Conservation (phyloP, 2,888 invertebrate species). For the Darwinula stevensoni region DNA sequence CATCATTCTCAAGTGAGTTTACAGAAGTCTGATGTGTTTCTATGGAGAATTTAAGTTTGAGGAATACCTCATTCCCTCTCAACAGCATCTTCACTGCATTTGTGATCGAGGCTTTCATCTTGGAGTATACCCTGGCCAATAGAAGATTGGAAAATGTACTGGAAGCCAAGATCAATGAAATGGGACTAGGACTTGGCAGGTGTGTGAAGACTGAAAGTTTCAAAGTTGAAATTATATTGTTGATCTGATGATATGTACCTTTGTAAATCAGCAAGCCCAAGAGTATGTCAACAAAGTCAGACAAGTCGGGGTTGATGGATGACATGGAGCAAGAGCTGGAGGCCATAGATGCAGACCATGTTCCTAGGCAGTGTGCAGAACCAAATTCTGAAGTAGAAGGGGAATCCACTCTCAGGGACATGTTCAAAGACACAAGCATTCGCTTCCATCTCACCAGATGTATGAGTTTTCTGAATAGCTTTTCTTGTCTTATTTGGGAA, state of each 20-base stretch:
- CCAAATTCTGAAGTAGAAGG: constrained; percentile 4
- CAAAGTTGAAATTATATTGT: too few relatives aligned
- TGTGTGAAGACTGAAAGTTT: too few relatives aligned
- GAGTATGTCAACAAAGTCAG: too few relatives aligned
- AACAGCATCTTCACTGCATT: constrained; percentile 21
- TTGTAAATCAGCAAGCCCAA: too few relatives aligned
- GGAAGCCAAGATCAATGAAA: constrained; percentile 16
- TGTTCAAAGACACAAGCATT: constrained; percentile 11
- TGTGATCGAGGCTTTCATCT: constrained; percentile 20
- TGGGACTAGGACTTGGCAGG: constrained; percentile 16
- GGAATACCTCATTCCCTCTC: constrained; percentile 7
- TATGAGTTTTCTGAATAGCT: constrained; percentile 8
- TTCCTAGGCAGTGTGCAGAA: constrained; percentile 5
- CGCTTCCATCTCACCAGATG: constrained; percentile 12
- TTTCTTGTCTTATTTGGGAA: background rate
- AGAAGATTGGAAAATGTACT: constrained; percentile 16
- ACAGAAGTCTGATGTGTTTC: too few relatives aligned
- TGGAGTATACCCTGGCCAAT: constrained; percentile 17
- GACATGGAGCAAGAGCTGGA: constrained; percentile 9
- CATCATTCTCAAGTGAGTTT: constrained; percentile 19
- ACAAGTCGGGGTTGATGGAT: too few relatives aligned
- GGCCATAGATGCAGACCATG: constrained; percentile 7
- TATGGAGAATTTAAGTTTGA: too few relatives aligned
- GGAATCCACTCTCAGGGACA: constrained; percentile 8
- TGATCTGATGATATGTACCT: too few relatives aligned